Percentiles rank a stretch among this genome's conserved stretches.
Conservation (phyloP, 2,113 vertebrate genomes). For the Rhabdomys dilectus region DNA sequence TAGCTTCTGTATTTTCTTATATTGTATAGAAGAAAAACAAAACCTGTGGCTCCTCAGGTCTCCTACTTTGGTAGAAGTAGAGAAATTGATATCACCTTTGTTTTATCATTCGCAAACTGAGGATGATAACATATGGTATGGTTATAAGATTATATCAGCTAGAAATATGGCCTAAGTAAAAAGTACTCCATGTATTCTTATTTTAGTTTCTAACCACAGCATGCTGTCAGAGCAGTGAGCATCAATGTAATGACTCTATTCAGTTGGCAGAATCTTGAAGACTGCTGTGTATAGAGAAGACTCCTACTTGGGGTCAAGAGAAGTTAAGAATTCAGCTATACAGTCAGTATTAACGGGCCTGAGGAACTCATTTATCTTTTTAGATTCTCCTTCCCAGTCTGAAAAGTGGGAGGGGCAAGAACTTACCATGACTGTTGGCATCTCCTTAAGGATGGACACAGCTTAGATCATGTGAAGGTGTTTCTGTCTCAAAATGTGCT, state of each 20-base stretch:
- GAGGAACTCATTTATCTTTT: background rate
- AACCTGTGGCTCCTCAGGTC: background rate
- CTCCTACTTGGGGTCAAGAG: background rate
- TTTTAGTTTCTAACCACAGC: background rate
- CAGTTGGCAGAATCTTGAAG: background rate
- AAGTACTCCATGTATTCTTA: background rate
- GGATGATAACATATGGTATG: background rate
- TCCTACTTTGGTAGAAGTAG: background rate
- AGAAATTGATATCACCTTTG: background rate
- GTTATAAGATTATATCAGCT: background rate
- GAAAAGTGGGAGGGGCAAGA: background rate
- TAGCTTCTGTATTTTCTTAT: background rate
- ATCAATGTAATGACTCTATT: background rate
- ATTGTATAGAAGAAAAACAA: background rate
- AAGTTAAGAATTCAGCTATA: background rate
- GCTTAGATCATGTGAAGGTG: background rate
- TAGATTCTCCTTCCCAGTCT: background rate
- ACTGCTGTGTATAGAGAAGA: background rate
- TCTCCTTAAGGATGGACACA: background rate
- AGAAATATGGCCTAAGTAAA: background rate
- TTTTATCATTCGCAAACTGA: slow-evolving; percentile 12
- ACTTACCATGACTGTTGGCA: background rate
- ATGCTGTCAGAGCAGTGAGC: background rate
- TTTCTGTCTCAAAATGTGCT: background rate
- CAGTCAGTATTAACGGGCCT: background rate